Evolutionary conservation across 1,140 invertebrate species (phyloP).

Genomic region (Pollicipes pollicipes): DNA sequence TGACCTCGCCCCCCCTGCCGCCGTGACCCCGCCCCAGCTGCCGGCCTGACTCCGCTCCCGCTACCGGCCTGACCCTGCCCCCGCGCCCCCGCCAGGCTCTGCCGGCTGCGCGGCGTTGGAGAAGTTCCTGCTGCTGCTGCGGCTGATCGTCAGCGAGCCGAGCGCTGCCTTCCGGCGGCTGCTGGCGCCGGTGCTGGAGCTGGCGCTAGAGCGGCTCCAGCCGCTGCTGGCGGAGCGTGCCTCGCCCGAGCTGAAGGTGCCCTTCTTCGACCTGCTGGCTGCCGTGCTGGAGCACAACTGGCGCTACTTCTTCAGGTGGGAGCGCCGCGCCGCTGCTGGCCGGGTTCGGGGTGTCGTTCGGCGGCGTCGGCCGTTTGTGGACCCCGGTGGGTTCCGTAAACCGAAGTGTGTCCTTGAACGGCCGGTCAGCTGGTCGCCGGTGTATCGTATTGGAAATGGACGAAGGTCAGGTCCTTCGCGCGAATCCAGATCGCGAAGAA

Average conservation of each 20-base stretch:
- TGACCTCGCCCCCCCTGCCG: too few species aligned
- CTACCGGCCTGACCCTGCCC: not conserved
- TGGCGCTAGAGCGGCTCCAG: constrained; percentile 49
- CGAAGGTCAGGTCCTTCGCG: too few species aligned
- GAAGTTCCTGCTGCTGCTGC: constrained; percentile 49
- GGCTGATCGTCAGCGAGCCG: constrained; percentile 57
- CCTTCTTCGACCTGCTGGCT: constrained; percentile 35
- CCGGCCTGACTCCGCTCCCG: too few species aligned
- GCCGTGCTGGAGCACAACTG: constrained; percentile 58
- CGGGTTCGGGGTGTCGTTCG: constrained; percentile 22
- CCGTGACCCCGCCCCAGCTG: too few species aligned
- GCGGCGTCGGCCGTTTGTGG: too few species aligned
- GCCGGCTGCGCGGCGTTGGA: constrained; percentile 28
- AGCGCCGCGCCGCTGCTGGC: constrained; percentile 34
- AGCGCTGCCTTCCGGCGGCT: constrained; percentile 49
- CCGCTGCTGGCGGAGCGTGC: constrained; percentile 31
- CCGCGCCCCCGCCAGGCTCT: constrained; percentile 15
- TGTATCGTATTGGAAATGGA: too few species aligned
- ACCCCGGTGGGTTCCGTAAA: too few species aligned
- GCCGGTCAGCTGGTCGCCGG: too few species aligned
- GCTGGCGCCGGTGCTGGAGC: constrained; percentile 30
- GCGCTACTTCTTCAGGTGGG: constrained; percentile 64
- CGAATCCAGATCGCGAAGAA: too few species aligned
- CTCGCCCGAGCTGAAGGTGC: constrained; percentile 36
- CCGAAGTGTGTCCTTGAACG: too few species aligned